Evolutionary conservation across 2,888 invertebrate genomes (phyloP).

Genomic region (Cataglyphis livida): DNA sequence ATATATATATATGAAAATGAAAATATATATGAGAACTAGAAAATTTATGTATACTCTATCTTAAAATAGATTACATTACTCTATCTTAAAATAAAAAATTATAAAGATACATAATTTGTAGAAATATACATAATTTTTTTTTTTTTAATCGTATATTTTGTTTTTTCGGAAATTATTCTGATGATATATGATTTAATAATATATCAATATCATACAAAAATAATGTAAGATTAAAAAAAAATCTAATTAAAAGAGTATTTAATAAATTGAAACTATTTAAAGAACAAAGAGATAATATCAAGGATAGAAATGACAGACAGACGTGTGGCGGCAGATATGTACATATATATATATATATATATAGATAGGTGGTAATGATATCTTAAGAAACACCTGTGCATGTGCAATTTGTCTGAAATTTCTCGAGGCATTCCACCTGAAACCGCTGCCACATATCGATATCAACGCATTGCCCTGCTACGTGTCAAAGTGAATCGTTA

Average conservation of each 20-base stretch:
- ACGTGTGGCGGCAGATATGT: conserved; percentile 78
- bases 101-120: background rate
- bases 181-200: background rate
- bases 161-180: background rate
- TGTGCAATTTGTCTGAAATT: conserved; percentile 77
- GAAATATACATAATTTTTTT: background rate
- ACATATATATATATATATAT: conserved; percentile 62
- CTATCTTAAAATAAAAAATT: too few species aligned
- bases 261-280: conserved; percentile 11
- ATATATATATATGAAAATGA: background rate
- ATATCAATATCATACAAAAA: background rate
- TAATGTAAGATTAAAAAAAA: conserved; percentile 1
- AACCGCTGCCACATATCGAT: conserved; percentile 74
- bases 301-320: conserved; percentile 24
- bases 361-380: conserved; percentile 76
- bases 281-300: conserved; percentile 44
- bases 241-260: background rate
- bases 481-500: conserved; percentile 46
- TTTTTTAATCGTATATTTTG: background rate
- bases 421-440: conserved; percentile 73
- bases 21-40: background rate
- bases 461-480: conserved; percentile 21
- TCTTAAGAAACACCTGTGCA: conserved; percentile 84
- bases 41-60: too few species aligned
- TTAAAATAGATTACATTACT: too few species aligned